phyloP scores from a whole-genome alignment of 2,888 invertebrate genomes.

The Temnothorax ravouxi region DNA sequence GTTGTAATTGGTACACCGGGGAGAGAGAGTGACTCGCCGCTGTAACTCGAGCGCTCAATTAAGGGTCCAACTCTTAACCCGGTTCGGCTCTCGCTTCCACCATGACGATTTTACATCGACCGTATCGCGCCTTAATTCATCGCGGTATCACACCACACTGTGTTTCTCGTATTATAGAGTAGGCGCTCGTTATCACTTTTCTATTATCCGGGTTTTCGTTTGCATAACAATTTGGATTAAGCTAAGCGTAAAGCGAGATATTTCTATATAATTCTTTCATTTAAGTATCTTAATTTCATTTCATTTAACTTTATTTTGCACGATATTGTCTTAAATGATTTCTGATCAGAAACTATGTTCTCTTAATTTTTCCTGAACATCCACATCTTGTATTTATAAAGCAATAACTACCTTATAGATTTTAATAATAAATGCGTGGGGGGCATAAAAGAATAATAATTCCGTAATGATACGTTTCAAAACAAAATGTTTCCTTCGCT shows the following conservation, averaged over 20 bases:
- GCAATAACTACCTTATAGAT: not conserved
- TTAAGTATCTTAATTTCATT: not conserved
- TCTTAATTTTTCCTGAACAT: not conserved
- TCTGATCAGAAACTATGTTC: not conserved
- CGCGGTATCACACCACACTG: slow-evolving; percentile 5
- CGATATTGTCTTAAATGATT: not conserved
- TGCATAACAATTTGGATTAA: not conserved
- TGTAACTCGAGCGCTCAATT: slow-evolving; percentile 78
- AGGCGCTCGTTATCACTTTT: slow-evolving; percentile 2
- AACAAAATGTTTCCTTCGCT: not conserved
- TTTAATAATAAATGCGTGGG: not conserved
- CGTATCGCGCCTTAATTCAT: slow-evolving; percentile 42
- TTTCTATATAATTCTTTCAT: not conserved
- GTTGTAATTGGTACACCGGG: slow-evolving; percentile 76
- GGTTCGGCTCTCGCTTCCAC: slow-evolving; percentile 77
- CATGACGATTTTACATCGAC: slow-evolving; percentile 64
- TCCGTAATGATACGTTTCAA: not conserved
- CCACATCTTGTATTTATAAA: not conserved
- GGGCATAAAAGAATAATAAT: not conserved
- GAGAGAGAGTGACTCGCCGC: slow-evolving; percentile 65
- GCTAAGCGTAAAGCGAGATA: not conserved
- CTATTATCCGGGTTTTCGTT: slow-evolving; percentile 5
- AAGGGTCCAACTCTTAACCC: slow-evolving; percentile 74
- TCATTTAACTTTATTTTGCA: not conserved
- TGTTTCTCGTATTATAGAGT: not conserved